Percentiles rank a stretch among this genome's conserved stretches.
Conservation (phyloP, 2,113 vertebrate species). For the Salvelinus alpinus region DNA sequence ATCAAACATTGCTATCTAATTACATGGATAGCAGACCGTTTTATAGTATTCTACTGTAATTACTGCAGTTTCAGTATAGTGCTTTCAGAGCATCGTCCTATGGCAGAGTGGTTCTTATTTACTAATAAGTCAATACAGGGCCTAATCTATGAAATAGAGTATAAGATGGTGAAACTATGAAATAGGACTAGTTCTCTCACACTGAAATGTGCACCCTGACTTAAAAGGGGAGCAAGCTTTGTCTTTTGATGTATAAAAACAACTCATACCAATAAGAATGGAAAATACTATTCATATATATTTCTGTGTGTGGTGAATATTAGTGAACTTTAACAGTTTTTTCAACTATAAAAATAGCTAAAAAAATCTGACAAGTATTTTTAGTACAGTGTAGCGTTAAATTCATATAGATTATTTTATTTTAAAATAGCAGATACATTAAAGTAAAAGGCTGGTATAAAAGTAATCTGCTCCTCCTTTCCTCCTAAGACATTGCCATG, state of each 20-base stretch:
- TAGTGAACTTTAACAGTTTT: constrained; percentile 49
- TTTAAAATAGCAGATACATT: constrained; percentile 58
- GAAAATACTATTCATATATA: constrained; percentile 62
- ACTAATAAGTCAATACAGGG: constrained; percentile 40
- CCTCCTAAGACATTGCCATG: constrained; percentile 61
- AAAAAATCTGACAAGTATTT: constrained; percentile 74
- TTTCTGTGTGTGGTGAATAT: constrained; percentile 57
- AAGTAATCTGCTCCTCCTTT: constrained; percentile 49
- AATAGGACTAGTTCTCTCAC: too few relatives aligned
- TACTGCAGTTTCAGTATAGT: constrained; percentile 25
- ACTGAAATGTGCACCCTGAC: constrained; percentile 46
- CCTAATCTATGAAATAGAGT: constrained; percentile 24
- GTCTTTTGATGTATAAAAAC: constrained; percentile 55
- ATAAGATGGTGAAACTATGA: constrained; percentile 13
- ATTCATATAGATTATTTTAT: constrained; percentile 24
- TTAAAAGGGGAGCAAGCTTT: constrained; percentile 62
- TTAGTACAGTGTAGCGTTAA: constrained; percentile 66
- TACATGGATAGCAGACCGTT: constrained; percentile 7
- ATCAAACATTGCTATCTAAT: constrained; percentile 4
- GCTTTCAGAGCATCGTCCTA: constrained; percentile 37
- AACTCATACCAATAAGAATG: constrained; percentile 62
- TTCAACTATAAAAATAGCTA: constrained; percentile 79
- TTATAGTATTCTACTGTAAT: constrained; percentile 21
- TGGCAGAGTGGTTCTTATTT: constrained; percentile 7
- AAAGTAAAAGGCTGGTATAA: constrained; percentile 58